These are phyloP conservation scores for Nymphalis c-album DNA, from an alignment of 2,888 invertebrate species.

Conservation along the genomic window DNA sequence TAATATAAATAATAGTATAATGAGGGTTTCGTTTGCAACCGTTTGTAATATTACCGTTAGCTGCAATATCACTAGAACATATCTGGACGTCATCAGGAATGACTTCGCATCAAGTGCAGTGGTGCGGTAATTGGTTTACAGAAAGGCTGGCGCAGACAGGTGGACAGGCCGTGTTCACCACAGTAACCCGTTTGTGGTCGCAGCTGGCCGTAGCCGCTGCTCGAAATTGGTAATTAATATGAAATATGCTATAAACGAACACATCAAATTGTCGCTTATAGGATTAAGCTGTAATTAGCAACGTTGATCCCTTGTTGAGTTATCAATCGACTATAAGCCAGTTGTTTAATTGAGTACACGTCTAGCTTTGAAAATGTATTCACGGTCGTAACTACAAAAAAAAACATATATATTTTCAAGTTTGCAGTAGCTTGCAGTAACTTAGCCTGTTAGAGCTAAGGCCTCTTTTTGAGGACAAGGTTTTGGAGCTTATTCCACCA, in stretches of 20 bases:
- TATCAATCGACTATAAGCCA: neutral
- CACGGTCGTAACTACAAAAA: too few species aligned
- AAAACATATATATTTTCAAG: too few species aligned
- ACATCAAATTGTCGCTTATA: slow-evolving; percentile 14
- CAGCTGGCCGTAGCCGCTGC: slow-evolving; percentile 31
- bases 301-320: neutral
- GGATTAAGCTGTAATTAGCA: slow-evolving; percentile 14
- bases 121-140: slow-evolving; percentile 59
- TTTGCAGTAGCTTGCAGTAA: too few species aligned
- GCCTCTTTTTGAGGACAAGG: too few species aligned
- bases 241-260: slow-evolving; percentile 35
- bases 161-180: slow-evolving; percentile 46
- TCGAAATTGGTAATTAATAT: slow-evolving; percentile 38
- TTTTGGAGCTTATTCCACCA: too few species aligned
- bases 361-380: neutral
- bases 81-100: slow-evolving; percentile 11
- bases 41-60: too few species aligned
- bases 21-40: too few species aligned
- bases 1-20: too few species aligned
- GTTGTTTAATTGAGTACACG: neutral
- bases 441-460: too few species aligned
- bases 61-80: neutral
- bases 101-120: slow-evolving; percentile 23
- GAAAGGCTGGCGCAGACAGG: slow-evolving; percentile 55
- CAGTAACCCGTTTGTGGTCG: slow-evolving; percentile 39